phyloP scores from a whole-genome alignment of 2,888 invertebrate genomes.

The Yponomeuta malinellus region DNA sequence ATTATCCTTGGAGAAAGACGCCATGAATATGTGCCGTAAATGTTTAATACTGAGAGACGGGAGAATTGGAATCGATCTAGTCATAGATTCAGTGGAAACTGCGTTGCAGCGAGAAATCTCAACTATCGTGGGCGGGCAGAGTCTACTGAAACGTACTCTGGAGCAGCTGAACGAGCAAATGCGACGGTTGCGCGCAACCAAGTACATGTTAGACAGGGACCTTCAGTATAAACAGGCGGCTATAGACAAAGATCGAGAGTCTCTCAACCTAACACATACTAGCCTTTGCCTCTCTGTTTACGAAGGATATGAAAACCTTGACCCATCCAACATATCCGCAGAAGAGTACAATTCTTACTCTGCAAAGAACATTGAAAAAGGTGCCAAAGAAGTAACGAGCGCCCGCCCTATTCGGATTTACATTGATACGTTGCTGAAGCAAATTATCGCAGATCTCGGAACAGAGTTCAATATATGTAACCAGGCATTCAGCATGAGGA shows the following conservation, averaged over 20 bases:
- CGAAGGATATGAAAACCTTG: slow-evolving; percentile 78
- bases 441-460: slow-evolving; percentile 87
- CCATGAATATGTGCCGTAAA: slow-evolving; percentile 80
- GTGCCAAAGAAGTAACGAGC: slow-evolving; percentile 83
- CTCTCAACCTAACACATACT: slow-evolving; percentile 81
- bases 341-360: slow-evolving; percentile 87
- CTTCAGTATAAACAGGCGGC: slow-evolving; percentile 88
- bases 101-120: slow-evolving; percentile 87
- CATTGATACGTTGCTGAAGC: slow-evolving; percentile 87
- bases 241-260: slow-evolving; percentile 83
- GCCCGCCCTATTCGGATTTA: slow-evolving; percentile 84
- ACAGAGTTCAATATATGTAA: slow-evolving; percentile 86
- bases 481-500: slow-evolving; percentile 83
- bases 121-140: slow-evolving; percentile 81
- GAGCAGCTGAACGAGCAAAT: slow-evolving; percentile 90
- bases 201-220: slow-evolving; percentile 89
- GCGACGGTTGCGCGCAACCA: slow-evolving; percentile 85
- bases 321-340: slow-evolving; percentile 79
- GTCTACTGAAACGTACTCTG: slow-evolving; percentile 80
- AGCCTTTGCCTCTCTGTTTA: slow-evolving; percentile 82
- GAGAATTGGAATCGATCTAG: slow-evolving; percentile 86
- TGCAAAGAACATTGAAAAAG: slow-evolving; percentile 79
- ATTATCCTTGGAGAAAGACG: slow-evolving; percentile 79
- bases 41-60: slow-evolving; percentile 87
- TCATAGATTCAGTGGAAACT: slow-evolving; percentile 86